phyloP scores from a whole-genome alignment of 2,113 vertebrate genomes.

The Delphinapterus leucas region DNA sequence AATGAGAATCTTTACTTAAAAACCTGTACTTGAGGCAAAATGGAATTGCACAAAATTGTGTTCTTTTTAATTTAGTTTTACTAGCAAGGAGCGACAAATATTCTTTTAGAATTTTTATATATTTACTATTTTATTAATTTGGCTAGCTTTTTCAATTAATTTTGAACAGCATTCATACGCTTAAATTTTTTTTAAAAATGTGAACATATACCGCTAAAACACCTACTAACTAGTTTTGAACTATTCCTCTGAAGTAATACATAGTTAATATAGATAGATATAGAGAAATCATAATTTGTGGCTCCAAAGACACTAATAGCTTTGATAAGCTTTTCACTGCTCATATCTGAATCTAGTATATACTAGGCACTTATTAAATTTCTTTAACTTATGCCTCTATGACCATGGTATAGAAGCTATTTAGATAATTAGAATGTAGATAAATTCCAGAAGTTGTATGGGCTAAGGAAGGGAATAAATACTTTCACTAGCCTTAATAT shows the following conservation, averaged over 20 bases:
- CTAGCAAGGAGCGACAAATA: background rate
- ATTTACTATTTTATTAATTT: background rate
- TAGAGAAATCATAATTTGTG: background rate
- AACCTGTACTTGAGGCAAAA: background rate
- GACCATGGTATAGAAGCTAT: background rate
- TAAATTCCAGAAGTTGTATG: background rate
- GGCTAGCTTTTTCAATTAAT: background rate
- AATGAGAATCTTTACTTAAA: background rate
- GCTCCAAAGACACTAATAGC: background rate
- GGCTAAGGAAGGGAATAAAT: background rate
- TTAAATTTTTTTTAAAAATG: background rate
- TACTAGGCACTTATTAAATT: background rate
- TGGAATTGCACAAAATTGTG: background rate
- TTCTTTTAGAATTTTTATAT: background rate
- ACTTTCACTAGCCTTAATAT: background rate
- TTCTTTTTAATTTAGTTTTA: background rate
- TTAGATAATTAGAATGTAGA: background rate
- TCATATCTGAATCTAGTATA: background rate
- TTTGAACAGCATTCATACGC: background rate
- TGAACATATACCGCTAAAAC: background rate
- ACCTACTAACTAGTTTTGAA: background rate
- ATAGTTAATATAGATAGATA: background rate
- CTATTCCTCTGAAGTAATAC: background rate
- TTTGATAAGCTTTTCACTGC: background rate
- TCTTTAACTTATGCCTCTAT: background rate